These are phyloP conservation scores for Rhadina sibilatrix DNA, from an alignment of 2,113 vertebrate genomes.

Conservation along the genomic window DNA sequence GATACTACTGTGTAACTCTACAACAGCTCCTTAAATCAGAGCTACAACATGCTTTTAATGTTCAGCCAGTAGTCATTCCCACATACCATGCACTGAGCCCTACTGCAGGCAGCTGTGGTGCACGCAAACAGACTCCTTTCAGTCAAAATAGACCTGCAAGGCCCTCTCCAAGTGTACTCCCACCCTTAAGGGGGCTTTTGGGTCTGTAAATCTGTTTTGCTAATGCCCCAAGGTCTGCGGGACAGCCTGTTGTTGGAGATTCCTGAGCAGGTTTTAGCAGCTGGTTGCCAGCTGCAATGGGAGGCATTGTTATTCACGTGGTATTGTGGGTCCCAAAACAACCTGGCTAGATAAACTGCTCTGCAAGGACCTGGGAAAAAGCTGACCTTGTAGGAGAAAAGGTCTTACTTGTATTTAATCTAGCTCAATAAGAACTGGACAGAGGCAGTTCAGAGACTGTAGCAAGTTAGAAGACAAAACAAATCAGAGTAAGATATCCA, in stretches of 20 bases:
- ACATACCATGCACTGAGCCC: background rate
- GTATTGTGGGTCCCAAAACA: background rate
- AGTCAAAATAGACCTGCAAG: background rate
- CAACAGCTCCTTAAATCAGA: background rate
- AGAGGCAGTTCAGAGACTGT: background rate
- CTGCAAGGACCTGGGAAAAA: constrained; percentile 17
- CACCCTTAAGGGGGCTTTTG: too few relatives aligned
- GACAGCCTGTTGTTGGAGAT: background rate
- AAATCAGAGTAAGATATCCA: background rate
- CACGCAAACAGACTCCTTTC: background rate
- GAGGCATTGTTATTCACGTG: constrained; percentile 10
- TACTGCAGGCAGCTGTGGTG: background rate
- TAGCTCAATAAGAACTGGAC: background rate
- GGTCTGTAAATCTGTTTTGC: background rate
- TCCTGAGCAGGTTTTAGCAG: background rate
- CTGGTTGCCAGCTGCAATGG: background rate
- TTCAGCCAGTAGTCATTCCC: background rate
- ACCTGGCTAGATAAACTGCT: background rate
- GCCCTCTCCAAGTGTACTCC: background rate
- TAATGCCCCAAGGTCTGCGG: background rate
- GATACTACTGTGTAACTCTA: background rate
- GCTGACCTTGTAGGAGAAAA: constrained; percentile 8
- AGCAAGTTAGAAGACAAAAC: background rate
- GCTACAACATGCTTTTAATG: background rate
- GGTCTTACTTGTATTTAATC: background rate